Conservation (phyloP, 2,113 vertebrate genomes). For the Vulpes ferrilata region DNA sequence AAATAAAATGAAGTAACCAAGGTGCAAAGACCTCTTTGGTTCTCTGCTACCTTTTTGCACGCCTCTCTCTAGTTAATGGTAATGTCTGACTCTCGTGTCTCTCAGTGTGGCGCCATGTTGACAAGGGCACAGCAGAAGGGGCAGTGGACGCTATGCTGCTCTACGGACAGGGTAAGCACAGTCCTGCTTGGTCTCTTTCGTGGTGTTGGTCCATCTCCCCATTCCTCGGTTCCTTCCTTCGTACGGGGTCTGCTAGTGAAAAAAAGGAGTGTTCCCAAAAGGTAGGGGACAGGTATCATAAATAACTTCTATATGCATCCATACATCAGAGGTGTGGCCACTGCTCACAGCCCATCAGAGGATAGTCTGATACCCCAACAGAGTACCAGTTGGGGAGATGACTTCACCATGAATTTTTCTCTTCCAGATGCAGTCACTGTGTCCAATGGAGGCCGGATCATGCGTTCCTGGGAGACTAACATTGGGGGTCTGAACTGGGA, state of each 20-base stretch:
- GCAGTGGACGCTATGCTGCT: conserved; percentile 92
- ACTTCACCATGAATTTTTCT: not conserved
- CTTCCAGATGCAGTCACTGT: conserved; percentile 93
- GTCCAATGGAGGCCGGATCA: conserved; percentile 92
- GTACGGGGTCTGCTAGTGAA: not conserved
- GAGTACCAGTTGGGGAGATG: not conserved
- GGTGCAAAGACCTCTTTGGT: not conserved
- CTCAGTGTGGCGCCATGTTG: conserved; percentile 97
- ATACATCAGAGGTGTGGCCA: not conserved
- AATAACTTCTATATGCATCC: not conserved
- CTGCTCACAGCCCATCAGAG: fast-evolving
- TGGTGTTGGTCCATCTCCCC: too few species aligned
- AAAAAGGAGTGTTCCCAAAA: not conserved
- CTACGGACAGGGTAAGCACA: conserved; percentile 93
- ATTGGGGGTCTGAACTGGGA: conserved; percentile 98
- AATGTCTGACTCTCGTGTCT: not conserved
- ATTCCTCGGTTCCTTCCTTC: not conserved
- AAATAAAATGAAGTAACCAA: not conserved
- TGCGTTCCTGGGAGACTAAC: conserved; percentile 97
- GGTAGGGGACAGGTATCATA: not conserved
- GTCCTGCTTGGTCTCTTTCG: not conserved
- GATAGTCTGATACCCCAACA: not conserved
- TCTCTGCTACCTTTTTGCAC: not conserved
- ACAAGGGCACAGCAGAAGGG: conserved; percentile 94
- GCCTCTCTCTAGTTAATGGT: fast-evolving